These are phyloP conservation scores for Galago senegalensis DNA, from an alignment of 2,797 vertebrate species.

Conservation along the genomic window DNA sequence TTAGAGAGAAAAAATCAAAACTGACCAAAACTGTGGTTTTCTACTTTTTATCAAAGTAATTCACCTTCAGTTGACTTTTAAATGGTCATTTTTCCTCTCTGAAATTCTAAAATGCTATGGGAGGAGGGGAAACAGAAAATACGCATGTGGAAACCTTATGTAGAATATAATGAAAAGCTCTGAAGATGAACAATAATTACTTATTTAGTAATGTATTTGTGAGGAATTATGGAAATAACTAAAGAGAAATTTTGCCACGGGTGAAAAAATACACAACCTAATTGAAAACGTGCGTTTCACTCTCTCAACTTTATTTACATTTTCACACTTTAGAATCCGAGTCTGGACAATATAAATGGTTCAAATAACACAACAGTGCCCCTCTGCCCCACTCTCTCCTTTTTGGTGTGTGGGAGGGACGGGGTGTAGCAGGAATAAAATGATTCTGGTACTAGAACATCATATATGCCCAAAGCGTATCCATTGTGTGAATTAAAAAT, in stretches of 20 bases:
- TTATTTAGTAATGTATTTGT: background rate
- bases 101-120: background rate
- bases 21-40: background rate
- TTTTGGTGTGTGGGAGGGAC: background rate
- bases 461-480: background rate
- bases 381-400: background rate
- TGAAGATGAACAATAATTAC: background rate
- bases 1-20: slow-evolving; percentile 29
- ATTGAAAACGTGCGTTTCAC: background rate
- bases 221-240: slow-evolving; percentile 44
- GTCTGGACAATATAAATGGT: background rate
- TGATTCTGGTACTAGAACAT: background rate
- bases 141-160: background rate
- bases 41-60: background rate
- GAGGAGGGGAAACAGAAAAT: background rate
- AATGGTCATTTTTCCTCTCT: background rate
- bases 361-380: background rate
- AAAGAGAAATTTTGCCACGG: background rate
- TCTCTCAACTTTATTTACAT: background rate
- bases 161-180: background rate
- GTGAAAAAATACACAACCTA: background rate
- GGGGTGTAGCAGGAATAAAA: background rate
- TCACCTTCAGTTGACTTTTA: background rate
- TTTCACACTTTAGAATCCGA: slow-evolving; percentile 11
- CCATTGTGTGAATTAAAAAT: background rate